phyloP scores from a whole-genome alignment of 2,888 invertebrate genomes.

The Latheticus oryzae region DNA sequence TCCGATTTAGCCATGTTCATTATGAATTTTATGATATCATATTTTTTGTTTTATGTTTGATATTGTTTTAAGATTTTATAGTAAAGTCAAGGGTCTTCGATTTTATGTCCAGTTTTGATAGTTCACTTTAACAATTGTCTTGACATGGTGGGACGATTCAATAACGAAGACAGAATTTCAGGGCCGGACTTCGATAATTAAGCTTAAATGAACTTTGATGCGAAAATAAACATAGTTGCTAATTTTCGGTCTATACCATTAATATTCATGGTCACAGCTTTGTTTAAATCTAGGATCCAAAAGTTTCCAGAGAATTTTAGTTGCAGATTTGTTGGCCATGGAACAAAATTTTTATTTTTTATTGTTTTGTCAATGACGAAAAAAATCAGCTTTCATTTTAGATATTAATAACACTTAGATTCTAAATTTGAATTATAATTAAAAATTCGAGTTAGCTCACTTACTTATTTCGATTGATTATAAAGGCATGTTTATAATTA shows the following conservation, averaged over 20 bases:
- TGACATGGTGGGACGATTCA: constrained; percentile 11
- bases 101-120: background rate
- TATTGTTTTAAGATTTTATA: background rate
- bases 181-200: constrained; percentile 2
- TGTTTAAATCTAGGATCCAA: too few relatives aligned
- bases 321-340: too few relatives aligned
- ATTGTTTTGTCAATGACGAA: too few relatives aligned
- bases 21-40: background rate
- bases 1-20: background rate
- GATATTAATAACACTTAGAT: too few relatives aligned
- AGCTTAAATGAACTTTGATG: too few relatives aligned
- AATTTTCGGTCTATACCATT: constrained; percentile 1
- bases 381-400: too few relatives aligned
- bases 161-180: constrained; percentile 18
- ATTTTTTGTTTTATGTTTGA: background rate
- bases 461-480: too few relatives aligned
- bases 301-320: too few relatives aligned
- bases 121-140: constrained; percentile 14
- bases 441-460: too few relatives aligned
- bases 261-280: constrained; percentile 5
- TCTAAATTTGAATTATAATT: too few relatives aligned
- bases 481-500: too few relatives aligned
- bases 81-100: background rate
- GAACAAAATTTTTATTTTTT: too few relatives aligned
- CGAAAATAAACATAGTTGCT: background rate